Evolutionary conservation across 2,113 vertebrate species (phyloP).

Genomic region (Atherinomorus stipes): DNA sequence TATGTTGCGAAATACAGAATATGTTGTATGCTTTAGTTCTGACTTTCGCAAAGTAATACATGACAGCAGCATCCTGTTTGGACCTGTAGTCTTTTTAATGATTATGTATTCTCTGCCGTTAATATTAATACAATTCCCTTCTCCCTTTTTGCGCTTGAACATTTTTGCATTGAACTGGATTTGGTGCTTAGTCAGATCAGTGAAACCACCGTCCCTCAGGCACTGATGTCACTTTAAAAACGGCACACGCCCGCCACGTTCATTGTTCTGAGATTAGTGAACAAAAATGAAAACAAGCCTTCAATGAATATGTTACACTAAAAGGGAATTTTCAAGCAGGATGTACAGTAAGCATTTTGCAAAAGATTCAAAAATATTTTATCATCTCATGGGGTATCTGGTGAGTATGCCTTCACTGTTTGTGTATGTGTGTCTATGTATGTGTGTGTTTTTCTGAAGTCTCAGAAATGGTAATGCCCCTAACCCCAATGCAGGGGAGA

Average conservation of each 20-base stretch:
- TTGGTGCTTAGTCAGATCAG: slow-evolving; percentile 53
- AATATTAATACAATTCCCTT: slow-evolving; percentile 32
- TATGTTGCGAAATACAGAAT: too few relatives aligned
- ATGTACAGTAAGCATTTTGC: slow-evolving; percentile 74
- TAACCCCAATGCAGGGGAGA: slow-evolving; percentile 75
- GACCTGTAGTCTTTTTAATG: not conserved
- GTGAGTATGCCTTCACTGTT: slow-evolving; percentile 53
- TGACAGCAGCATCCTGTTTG: slow-evolving; percentile 3
- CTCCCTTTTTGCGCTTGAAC: slow-evolving; percentile 37
- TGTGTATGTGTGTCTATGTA: slow-evolving; percentile 45
- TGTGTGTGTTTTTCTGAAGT: slow-evolving; percentile 61
- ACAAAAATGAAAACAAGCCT: slow-evolving; percentile 71
- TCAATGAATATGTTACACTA: slow-evolving; percentile 56
- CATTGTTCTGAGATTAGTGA: slow-evolving; percentile 73
- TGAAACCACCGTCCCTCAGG: slow-evolving; percentile 65
- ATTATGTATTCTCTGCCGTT: slow-evolving; percentile 26
- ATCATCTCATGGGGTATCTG: slow-evolving; percentile 73
- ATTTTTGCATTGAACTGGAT: slow-evolving; percentile 37
- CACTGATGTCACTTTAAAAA: slow-evolving; percentile 65
- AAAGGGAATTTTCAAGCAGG: slow-evolving; percentile 73
- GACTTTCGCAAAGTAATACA: not conserved
- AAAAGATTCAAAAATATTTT: slow-evolving; percentile 72
- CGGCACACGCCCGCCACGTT: slow-evolving; percentile 48
- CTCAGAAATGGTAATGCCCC: slow-evolving; percentile 80
- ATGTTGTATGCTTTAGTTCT: slow-evolving; percentile 1